Evolutionary conservation across 2,888 invertebrate genomes (phyloP).

Genomic region (Diploptera punctata): DNA sequence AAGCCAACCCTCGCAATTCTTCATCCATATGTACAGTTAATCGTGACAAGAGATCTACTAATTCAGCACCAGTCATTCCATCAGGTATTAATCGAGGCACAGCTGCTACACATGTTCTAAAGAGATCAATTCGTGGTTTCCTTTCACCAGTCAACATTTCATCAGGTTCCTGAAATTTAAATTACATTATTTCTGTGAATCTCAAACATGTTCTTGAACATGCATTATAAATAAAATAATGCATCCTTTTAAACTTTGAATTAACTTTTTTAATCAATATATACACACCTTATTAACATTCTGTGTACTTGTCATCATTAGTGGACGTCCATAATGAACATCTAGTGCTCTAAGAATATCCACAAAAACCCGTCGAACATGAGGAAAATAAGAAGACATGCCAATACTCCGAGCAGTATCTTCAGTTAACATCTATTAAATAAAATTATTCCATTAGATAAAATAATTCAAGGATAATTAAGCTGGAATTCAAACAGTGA

Average conservation of each 20-base stretch:
- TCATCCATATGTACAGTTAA: constrained; percentile 99
- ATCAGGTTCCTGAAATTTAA: constrained; percentile 68
- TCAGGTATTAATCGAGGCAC: constrained; percentile 97
- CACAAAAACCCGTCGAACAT: constrained; percentile 93
- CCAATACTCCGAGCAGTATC: constrained; percentile 97
- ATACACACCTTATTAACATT: constrained; percentile 81
- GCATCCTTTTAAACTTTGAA: not conserved
- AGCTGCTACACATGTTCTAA: constrained; percentile 97
- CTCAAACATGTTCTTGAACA: no score
- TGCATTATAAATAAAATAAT: not conserved
- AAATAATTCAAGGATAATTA: no score
- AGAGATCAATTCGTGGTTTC: constrained; percentile 97
- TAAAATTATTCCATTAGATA: no score
- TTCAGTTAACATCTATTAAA: constrained; percentile 82
- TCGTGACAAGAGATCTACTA: constrained; percentile 92
- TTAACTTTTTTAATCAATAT: not conserved
- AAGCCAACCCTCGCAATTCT: constrained; percentile 91
- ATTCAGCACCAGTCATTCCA: constrained; percentile 92
- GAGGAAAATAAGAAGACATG: constrained; percentile 95
- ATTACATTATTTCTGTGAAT: no score
- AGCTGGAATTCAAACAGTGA: no score
- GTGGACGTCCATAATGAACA: constrained; percentile 93
- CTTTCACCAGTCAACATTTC: constrained; percentile 94
- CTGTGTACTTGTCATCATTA: constrained; percentile 96
- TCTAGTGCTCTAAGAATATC: constrained; percentile 95